These are phyloP conservation scores for Elanus axillaris DNA, from an alignment of 2,113 vertebrate species.

Conservation along the genomic window DNA sequence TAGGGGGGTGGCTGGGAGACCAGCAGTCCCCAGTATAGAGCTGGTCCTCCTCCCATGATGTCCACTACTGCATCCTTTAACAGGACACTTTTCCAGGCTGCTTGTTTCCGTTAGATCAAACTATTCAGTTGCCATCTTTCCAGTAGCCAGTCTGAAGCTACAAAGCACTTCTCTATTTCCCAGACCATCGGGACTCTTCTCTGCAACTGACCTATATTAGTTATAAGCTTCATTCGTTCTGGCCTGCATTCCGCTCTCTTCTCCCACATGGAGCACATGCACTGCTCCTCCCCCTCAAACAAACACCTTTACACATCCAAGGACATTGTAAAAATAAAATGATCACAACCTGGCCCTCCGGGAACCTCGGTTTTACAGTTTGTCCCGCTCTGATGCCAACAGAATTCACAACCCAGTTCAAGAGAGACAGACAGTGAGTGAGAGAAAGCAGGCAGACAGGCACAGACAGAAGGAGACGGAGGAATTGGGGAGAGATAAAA, in stretches of 20 bases:
- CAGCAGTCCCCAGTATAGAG: background rate
- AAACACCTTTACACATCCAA: slow-evolving; percentile 71
- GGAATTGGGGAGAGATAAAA: background rate
- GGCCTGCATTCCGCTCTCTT: slow-evolving; percentile 38
- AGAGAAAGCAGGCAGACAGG: slow-evolving; percentile 9
- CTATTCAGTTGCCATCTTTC: background rate
- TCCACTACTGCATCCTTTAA: background rate
- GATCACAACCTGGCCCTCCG: slow-evolving; percentile 61
- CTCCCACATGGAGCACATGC: slow-evolving; percentile 36
- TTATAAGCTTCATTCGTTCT: slow-evolving; percentile 58
- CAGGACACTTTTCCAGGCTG: background rate
- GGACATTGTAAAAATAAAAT: slow-evolving; percentile 78
- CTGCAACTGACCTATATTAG: slow-evolving; percentile 71
- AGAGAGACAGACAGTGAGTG: slow-evolving; percentile 16
- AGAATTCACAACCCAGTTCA: slow-evolving; percentile 68
- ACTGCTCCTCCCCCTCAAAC: slow-evolving; percentile 59
- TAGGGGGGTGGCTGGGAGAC: background rate
- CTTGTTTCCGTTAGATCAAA: background rate
- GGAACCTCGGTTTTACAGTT: slow-evolving; percentile 62
- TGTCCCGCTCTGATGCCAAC: slow-evolving; percentile 45
- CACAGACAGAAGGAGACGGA: background rate
- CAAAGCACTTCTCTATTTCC: slow-evolving; percentile 24
- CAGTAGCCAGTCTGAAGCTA: slow-evolving; percentile 1
- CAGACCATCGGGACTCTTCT: slow-evolving; percentile 39
- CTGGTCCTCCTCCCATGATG: background rate